Base-by-base conservation (phyloP, 2,888 invertebrate genomes). In the Rhimphoctona megacephalus region DNA sequence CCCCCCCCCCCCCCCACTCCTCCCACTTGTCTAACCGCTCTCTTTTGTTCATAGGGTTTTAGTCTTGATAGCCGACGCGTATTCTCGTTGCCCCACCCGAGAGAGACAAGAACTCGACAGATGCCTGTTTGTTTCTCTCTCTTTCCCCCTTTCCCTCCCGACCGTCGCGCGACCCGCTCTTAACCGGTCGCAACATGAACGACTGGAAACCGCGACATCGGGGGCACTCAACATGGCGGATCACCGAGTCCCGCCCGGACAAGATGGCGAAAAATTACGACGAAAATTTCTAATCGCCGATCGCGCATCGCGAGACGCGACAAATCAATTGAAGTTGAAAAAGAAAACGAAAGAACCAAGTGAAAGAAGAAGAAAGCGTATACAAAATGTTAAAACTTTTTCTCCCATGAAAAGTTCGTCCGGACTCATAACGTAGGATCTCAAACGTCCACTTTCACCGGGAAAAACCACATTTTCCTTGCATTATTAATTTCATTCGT, bases 211-310 rank as follows among this genome's bases (percentile, higher is more conserved):
- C 90, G 89, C 90, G 89, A 89, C 90, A 90, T 90, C 89, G 89
- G 89, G 89, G 89, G 88, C 88, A 87, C 89, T 87, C 92, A 94
- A 94, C 89, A 94, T 94, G 94, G 94, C 94, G 90, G 94, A 90
- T 90, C 83, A 89, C 88, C 87, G 92, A 91, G 91, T 92, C 90
- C 90, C 89, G 88, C 91, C 91, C 91, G 91, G 91, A 90, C 93
- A 94, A 94, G 90, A 94, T 94, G 94, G 94, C 94, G 93, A 91
- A 88, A 89, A 70, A 61, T 33, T 79, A 66, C 85, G 85, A 72
- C 57, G 66, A 81, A 79, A 85, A 43, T 57, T 70, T 30, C 43
- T 39, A 79, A 54, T 49, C 30, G 25, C 17, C 3, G 9, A 70
- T 69, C 14, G 54, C 11, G 19, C 57, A 46, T 25, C 30, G 52